Evolutionary conservation across 2,113 vertebrate genomes (phyloP), one percentile per base, ranked within the genome.

Genomic region (Scartelaos histophorus): DNA sequence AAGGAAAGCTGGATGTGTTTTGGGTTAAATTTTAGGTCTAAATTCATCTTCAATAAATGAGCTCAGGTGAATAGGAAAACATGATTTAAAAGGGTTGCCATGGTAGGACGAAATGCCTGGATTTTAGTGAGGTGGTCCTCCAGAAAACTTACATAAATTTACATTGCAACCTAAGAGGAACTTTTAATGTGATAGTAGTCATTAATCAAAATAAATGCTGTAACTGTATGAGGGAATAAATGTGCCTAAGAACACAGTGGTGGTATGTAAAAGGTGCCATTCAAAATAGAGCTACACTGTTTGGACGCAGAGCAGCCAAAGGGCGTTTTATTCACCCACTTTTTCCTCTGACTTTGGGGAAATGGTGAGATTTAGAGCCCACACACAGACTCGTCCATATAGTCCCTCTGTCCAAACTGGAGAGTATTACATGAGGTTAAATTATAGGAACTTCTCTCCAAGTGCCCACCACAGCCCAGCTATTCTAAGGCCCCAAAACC

Each of bases 401-500:
- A 24, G 54, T 58, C 67, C 58, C 58, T 70, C 73, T 46, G 54
- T 70, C 66, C 60, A 13, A 34, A 61, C 75, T 77, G 49, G 70
- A 80, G 72, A 57, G 51, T 25, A 73, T 46, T 78, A 76, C 70
- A 80, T 73, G 67, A 65, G 85, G 81, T 79, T 80, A 88, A 89
- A 89, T 90, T 88, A 90, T 82, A 88, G 85, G 83, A 80, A 77
- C 73, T 74, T 21, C 51, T 70, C 76, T 75, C 85, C 83, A 86
- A 82, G 56, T 82, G 89, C 84, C 86, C 84, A 91, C 91, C 92
- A 89, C 91, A 91, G 80, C 57, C 70, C 45, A 78, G 87, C 84
- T 92, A 89, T 92, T 92, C 90, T 89, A 88, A 88, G 87, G 65
- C 74, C 47, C 76, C 34, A 85, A 64, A 89, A 91, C 85, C 88